Evolutionary conservation across 2,113 vertebrate genomes (phyloP), one percentile per base, ranked within the genome.

Genomic region (Girardinichthys multiradiatus): DNA sequence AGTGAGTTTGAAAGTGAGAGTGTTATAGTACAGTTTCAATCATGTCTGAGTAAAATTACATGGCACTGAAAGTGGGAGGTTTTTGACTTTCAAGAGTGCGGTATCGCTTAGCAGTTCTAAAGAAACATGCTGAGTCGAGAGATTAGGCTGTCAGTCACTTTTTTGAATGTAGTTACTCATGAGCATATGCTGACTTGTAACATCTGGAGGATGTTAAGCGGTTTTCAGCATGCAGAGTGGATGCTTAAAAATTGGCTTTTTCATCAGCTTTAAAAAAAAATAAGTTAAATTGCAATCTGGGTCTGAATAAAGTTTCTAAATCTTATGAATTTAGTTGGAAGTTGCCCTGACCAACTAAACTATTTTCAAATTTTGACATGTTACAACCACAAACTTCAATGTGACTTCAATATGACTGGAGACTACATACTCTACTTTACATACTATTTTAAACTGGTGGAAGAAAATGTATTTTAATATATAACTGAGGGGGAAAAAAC

Each of bases 91-190:
- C 64, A 35, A 15, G 9, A 15, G 39, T 15, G 62, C 19, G 5
- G 76, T 28, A 4, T 33, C 26, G 77, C 80, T 86, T 82, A 88
- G 87, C 86, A 79, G 13, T 81, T 86, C 80, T 57, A 26, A 54
- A 69, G 60, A 85, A 86, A 86, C 64, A 68, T 30, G 81, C 78
- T 85, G 86, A 89, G 65, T 76, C 76, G 37, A 78, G 30, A 29
- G 9, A n/a, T 67, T 33, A 31, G 74, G 13, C 19, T 81, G 86
- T 80, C 90, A 72, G 74, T 87, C 84, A 85, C n/a, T 66, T 10
- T 68, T 72, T 58, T 45, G 19, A 26, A 37, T 3, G 45, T 1
- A 57, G 61, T 61, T 72, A 39, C 66, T 87, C 54, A 59, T 68
- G 73, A 58, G 58, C 68, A 45, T 1, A 7, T 14, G 33, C 68